Base-by-base conservation (phyloP, 1,140 invertebrate species). In the Mizuhopecten yessoensis region DNA sequence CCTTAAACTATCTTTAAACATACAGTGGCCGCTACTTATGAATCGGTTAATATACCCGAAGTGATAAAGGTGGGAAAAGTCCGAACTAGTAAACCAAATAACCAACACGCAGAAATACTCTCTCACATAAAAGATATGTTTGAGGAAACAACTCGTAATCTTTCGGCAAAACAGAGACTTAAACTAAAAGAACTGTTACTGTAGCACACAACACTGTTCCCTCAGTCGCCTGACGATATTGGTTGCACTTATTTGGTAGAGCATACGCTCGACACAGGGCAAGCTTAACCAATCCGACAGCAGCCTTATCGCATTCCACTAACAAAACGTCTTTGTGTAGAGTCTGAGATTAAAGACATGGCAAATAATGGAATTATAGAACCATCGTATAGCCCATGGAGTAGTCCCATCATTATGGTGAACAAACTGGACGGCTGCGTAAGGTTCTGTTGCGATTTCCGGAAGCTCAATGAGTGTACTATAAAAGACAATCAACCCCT, bases 301-400 rank as follows among this genome's bases (percentile, higher is more conserved):
- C 34, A 33, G 0, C 89, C 89, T 29, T 13, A 86, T 33, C 86
- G 89, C 17, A 86, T 90, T 0, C 89, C 89, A 36, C n/a, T 86
- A 9, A 23, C 9, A 2, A 87, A n/a, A n/a, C n/a, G n/a, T n/a
- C n/a, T n/a, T n/a, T n/a, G n/a, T n/a, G n/a, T n/a, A n/a, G 33
- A 45, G 17, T 39, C 33, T 20, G 89, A 90, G 39, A 90, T 39
- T 39, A 86, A 36, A 13, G 33, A 86, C 36, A 45, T 86, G 89
- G 17, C 34, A 29, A 23, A 90, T 39, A 86, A 33, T 17, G 75
- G 36, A 36, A 94, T 89, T 94, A 95, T 75, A 91, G 91, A 91
- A 96, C 95, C 97, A 39, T 97, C 97, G 97, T 96, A 95, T 15
- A 96, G 97, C 7, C 97, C 97, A n/a, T n/a, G n/a, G n/a, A n/a